Evolutionary conservation across 2,797 vertebrate genomes (phyloP), one percentile per base, ranked within the genome.

Genomic region (Pseudopleuronectes americanus): DNA sequence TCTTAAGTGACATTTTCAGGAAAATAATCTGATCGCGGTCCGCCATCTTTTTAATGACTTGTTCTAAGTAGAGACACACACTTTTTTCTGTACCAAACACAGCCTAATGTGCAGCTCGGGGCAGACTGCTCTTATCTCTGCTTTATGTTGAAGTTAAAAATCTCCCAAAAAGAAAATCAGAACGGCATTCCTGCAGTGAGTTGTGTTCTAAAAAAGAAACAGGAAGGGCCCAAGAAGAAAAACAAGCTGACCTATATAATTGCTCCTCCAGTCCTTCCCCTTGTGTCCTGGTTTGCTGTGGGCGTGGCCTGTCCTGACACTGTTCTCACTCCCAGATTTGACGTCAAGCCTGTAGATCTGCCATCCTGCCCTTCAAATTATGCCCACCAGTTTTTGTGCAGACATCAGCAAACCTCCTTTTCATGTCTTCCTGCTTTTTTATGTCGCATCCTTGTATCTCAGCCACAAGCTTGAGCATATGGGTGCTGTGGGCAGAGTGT

Each of bases 1-100:
- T 19, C 64, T 77, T 79, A 68, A 84, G 77, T 76, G 71, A 77
- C 79, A 77, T 88, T 88, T 84, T 82, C 61, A 74, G 66, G 73
- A 79, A 87, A 89, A 68, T 41, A 68, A 86, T 89, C 83, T 13
- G 49, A 87, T 89, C 45, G 36, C 82, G 41, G 86, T 71, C 77
- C 72, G 73, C 85, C 70, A 66, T 89, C 74, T 77, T 84, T 67
- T 83, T 71, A 89, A 81, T 45, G 54, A 77, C 55, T 38, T 10
- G 33, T 47, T 71, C 68, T 53, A 10, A 60, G 48, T 19, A 59
- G 65, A 80, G 79, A 74, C 61, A 14, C 43, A 22, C 60, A 17
- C 81, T 81, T 69, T 45, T 68, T 81, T 62, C 76, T 64, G 17
- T 38, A 5, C 9, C 5, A 1, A 71, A 43, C 74, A 17, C 49